These are phyloP conservation scores for Cryptocephalus primarius DNA, from an alignment of 2,888 invertebrate genomes.

Conservation along the genomic window DNA sequence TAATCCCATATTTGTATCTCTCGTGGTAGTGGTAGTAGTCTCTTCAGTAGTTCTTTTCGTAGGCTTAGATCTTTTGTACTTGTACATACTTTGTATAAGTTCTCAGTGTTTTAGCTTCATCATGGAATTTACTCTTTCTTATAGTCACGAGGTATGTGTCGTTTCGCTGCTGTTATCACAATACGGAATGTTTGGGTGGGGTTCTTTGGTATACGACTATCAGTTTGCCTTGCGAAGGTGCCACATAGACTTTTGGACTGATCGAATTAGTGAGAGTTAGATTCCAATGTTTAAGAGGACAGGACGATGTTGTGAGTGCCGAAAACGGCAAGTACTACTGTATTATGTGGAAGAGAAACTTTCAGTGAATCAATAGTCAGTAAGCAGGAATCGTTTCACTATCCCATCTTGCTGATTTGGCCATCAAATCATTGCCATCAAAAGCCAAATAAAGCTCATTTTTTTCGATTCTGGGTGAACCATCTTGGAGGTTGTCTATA, in stretches of 20 bases:
- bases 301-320: not conserved
- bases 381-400: not conserved
- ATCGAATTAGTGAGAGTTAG: not conserved
- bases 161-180: not conserved
- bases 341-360: not conserved
- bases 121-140: not conserved
- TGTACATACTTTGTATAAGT: too few species aligned
- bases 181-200: not conserved
- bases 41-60: too few species aligned
- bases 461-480: too few species aligned
- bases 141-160: not conserved
- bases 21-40: too few species aligned
- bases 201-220: not conserved
- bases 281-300: not conserved
- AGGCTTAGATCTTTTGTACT: too few species aligned
- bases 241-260: not conserved
- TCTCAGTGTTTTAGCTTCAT: not conserved
- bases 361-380: not conserved
- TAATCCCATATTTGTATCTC: too few species aligned
- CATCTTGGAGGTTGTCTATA: too few species aligned
- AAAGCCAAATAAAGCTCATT: not conserved
- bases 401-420: not conserved
- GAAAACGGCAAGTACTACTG: not conserved
- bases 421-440: not conserved
- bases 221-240: not conserved